Percentiles rank a stretch among this genome's conserved stretches.
phyloP scores from a whole-genome alignment of 2,113 vertebrate genomes.

The Taurulus bubalis region DNA sequence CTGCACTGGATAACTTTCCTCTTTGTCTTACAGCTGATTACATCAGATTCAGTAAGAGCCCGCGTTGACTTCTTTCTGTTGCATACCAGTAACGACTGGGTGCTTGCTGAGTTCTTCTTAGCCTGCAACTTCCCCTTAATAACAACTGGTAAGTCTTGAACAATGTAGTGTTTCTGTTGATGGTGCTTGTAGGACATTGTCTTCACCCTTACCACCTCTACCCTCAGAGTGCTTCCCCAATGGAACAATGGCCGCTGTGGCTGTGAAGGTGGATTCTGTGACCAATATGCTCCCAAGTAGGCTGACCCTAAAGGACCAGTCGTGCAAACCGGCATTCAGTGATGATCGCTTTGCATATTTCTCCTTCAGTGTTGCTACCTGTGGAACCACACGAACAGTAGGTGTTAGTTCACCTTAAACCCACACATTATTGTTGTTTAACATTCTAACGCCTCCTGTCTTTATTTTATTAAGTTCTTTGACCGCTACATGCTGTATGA shows the following conservation, averaged over 20 bases:
- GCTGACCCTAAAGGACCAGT: slow-evolving; percentile 76
- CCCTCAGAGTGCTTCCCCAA: slow-evolving; percentile 77
- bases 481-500: slow-evolving; percentile 78
- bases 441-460: not conserved
- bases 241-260: slow-evolving; percentile 78
- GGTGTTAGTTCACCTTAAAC: not conserved
- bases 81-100: slow-evolving; percentile 64
- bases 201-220: not conserved
- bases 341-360: slow-evolving; percentile 78
- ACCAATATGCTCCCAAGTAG: slow-evolving; percentile 52
- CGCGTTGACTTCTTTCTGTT: slow-evolving; percentile 70
- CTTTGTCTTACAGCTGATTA: slow-evolving; percentile 52
- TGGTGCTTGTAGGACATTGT: not conserved
- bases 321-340: slow-evolving; percentile 77
- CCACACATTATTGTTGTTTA: not conserved
- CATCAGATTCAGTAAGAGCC: slow-evolving; percentile 57
- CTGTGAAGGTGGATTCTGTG: slow-evolving; percentile 79
- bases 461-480: slow-evolving; percentile 67
- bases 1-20: not conserved
- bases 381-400: slow-evolving; percentile 81
- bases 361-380: slow-evolving; percentile 73
- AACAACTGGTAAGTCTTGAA: slow-evolving; percentile 62
- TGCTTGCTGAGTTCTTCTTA: slow-evolving; percentile 73
- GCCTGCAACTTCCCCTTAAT: slow-evolving; percentile 79
- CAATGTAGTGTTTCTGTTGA: not conserved